Percentiles rank a stretch among this genome's conserved stretches.
These are phyloP conservation scores for Penelope pileata DNA, from an alignment of 2,113 vertebrate species.

Conservation along the genomic window DNA sequence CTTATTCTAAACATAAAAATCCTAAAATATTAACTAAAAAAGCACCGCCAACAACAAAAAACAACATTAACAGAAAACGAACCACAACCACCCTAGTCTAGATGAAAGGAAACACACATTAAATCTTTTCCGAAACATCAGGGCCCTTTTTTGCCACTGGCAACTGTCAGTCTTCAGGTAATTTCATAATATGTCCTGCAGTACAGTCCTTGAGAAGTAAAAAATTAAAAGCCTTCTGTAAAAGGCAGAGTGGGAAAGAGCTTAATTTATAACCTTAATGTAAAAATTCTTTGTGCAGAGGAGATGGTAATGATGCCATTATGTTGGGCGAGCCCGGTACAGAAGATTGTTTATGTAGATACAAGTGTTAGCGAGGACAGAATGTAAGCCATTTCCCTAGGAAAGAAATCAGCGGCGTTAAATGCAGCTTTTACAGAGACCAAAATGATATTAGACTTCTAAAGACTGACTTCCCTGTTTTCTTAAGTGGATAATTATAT, in stretches of 20 bases:
- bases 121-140: not conserved
- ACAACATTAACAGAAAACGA: not conserved
- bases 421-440: not conserved
- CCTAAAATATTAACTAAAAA: not conserved
- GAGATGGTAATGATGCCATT: conserved; percentile 27
- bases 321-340: not conserved
- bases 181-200: conserved; percentile 1
- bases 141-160: not conserved
- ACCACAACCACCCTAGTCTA: not conserved
- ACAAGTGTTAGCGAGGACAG: not conserved
- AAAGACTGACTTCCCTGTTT: not conserved
- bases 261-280: conserved; percentile 41
- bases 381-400: not conserved
- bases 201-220: not conserved
- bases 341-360: conserved; percentile 21
- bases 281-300: conserved; percentile 19
- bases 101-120: not conserved
- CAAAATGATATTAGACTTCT: not conserved
- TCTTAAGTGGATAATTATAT: not conserved
- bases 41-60: not conserved
- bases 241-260: conserved; percentile 10
- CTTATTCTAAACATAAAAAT: not conserved
- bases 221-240: not conserved
- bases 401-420: conserved; percentile 23
- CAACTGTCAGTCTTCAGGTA: conserved; percentile 6